phyloP scores from a whole-genome alignment of 2,113 vertebrate species.

The Passer montanus region DNA sequence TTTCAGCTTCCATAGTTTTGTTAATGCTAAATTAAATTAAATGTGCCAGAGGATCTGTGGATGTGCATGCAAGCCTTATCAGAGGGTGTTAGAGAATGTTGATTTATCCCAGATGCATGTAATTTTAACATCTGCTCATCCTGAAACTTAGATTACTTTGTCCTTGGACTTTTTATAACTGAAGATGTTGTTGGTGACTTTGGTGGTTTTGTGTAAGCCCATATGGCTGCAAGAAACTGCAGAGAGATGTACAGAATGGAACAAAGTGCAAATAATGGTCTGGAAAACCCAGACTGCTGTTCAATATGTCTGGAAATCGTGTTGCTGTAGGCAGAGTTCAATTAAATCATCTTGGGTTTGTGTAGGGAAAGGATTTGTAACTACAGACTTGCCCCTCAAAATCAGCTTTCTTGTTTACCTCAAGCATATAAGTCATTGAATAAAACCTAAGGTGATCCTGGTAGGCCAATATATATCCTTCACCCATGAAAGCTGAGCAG shows the following conservation, averaged over 20 bases:
- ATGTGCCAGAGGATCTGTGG: not conserved
- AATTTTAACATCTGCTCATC: constrained; percentile 53
- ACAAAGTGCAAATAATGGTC: constrained; percentile 26
- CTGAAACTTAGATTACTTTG: constrained; percentile 47
- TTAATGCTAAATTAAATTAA: constrained; percentile 51
- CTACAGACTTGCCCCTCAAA: constrained; percentile 18
- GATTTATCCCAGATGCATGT: constrained; percentile 28
- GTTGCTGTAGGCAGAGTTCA: not conserved
- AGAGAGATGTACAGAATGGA: constrained; percentile 6
- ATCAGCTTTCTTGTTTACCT: constrained; percentile 46
- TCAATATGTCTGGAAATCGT: constrained; percentile 31
- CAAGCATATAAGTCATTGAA: not conserved
- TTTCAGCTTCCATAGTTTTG: not conserved
- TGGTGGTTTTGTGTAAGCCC: not conserved
- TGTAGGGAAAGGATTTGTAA: constrained; percentile 39
- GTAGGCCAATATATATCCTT: not conserved
- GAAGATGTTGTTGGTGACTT: constrained; percentile 25
- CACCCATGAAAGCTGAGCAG: not conserved
- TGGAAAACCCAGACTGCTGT: constrained; percentile 25
- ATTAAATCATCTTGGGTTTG: constrained; percentile 4
- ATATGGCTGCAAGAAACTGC: not conserved
- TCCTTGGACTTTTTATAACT: constrained; percentile 38
- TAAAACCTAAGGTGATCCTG: not conserved
- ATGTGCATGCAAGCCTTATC: constrained; percentile 7
- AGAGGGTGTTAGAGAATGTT: not conserved